These are phyloP conservation scores for Turritopsis dohrnii DNA, from an alignment of 30 jellyfish, hydroid and myxozoan genomes.

Conservation along the genomic window DNA sequence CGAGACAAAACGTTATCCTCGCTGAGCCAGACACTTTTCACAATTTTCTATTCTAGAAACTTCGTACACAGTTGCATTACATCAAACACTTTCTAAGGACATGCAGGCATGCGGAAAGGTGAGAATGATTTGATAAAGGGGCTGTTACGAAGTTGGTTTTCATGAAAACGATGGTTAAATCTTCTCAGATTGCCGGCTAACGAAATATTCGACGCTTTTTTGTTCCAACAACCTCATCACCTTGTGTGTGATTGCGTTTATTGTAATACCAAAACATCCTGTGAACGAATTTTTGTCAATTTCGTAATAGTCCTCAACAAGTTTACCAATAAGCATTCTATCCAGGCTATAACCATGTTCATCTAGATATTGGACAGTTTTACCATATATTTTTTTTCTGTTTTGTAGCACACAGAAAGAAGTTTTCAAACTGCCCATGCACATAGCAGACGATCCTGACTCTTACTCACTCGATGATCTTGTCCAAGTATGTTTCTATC, in stretches of 20 bases:
- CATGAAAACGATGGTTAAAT: background rate
- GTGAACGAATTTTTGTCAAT: background rate
- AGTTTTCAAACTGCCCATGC: slow-evolving; percentile 59
- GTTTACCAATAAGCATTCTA: background rate
- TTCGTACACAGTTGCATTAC: slow-evolving; percentile 54
- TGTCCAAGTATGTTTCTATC: slow-evolving; percentile 39
- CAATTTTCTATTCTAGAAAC: slow-evolving; percentile 41
- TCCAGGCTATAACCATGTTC: background rate
- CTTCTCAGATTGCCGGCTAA: too few species aligned
- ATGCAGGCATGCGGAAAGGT: slow-evolving; percentile 70
- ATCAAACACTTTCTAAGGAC: slow-evolving; percentile 60
- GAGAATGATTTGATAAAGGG: background rate
- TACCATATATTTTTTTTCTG: background rate
- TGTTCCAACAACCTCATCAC: too few species aligned
- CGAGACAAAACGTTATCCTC: too few species aligned
- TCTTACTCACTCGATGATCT: slow-evolving; percentile 69
- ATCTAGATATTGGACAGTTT: background rate
- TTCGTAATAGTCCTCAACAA: background rate
- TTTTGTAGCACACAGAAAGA: slow-evolving; percentile 39
- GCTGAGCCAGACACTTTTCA: too few species aligned
- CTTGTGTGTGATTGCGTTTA: too few species aligned
- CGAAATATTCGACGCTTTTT: too few species aligned
- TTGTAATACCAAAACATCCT: too few species aligned
- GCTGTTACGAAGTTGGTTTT: background rate
- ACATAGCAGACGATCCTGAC: slow-evolving; percentile 52